Evolutionary conservation across 2,888 invertebrate species (phyloP).

Genomic region (Pyrrhia umbra): DNA sequence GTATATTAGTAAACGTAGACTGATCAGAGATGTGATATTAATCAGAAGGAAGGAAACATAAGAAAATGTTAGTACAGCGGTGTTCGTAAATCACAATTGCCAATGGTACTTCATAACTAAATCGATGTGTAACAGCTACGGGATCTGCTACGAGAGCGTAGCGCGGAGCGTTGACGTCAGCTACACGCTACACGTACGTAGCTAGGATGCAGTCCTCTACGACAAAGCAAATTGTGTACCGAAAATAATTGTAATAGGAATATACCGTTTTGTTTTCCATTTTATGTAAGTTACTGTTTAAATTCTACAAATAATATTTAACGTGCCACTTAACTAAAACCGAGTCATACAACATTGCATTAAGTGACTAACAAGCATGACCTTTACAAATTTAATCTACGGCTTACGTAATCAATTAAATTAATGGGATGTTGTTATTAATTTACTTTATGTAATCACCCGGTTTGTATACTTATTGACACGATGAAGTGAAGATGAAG

Average conservation of each 20-base stretch:
- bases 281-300: background rate
- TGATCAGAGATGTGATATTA: no score
- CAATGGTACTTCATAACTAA: constrained; percentile 18
- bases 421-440: background rate
- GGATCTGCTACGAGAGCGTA: constrained; percentile 34
- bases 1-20: no score
- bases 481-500: no score
- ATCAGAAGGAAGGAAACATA: no score
- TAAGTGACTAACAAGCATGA: background rate
- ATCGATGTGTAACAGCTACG: constrained; percentile 30
- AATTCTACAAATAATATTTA: background rate
- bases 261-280: background rate
- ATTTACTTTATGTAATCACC: background rate
- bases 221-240: background rate
- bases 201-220: constrained; percentile 2
- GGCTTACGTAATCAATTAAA: constrained; percentile 1
- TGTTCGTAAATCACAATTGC: constrained; percentile 7
- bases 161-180: constrained; percentile 31
- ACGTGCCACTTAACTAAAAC: background rate
- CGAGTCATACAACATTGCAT: background rate
- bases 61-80: background rate
- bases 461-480: background rate
- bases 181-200: constrained; percentile 31
- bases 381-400: background rate
- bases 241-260: background rate